Base-by-base conservation (phyloP, 30 jellyfish, hydroid and myxozoan genomes). In the Chrysaora quinquecirrha region DNA sequence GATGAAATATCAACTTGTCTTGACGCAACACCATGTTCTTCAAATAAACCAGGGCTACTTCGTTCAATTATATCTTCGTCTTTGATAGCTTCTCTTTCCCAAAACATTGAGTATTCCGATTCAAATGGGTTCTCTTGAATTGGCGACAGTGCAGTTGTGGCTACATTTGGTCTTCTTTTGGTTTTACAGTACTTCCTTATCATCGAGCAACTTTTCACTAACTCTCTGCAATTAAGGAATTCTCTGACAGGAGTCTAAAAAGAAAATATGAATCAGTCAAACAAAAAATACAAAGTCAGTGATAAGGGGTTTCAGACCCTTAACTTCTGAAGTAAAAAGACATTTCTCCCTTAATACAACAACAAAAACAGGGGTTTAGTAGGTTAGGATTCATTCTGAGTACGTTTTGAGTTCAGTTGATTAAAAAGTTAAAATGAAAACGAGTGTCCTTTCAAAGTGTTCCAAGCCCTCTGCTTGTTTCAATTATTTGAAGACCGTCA, bases 41-140 rank as follows among this genome's bases (percentile, higher is more conserved):
- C 68, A 25, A 52, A 16, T 6, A 16, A 43, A 43, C 16, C 58
- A 20, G 77, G 83, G 33, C 83, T 80, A 49, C 25, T 23, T 75
- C 64, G 2, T 10, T 30, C 1, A 35, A 23, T 52, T 35, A 11
- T 33, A 46, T 22, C 75, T 3, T 28, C 34, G 11, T 61, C 84
- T 50, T 71, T 58, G 32, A 50, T 38, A 11, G 85, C 92, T 82
- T 69, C 85, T 19, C 63, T 82, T 35, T 82, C 92, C 62, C 96
- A 73, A 29, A 58, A 62, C 64, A 29, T 68, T 22, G 83, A 73
- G 64, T 31, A 88, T 70, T 88, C 96, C 24, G 77, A 63, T 48
- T 88, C 96, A 73, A 88, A 88, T 0, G 96, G 96, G 68, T 66
- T 88, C 58, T 88, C 96, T 64, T 49, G 60, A 62, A 88, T 88